Base-by-base conservation (phyloP, 2,113 vertebrate species). In the Hydrolagus affinis region DNA sequence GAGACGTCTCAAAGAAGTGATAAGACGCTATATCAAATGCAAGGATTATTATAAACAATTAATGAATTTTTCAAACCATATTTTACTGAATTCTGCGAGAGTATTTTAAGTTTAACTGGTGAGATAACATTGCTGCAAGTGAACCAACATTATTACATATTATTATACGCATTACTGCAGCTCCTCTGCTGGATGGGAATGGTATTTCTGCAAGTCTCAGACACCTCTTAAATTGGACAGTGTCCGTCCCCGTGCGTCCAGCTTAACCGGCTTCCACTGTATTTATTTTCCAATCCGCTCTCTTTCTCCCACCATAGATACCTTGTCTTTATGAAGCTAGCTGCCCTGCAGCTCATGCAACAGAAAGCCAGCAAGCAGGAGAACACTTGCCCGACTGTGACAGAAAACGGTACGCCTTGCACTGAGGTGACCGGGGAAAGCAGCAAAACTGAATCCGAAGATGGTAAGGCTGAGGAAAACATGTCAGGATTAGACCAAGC, bases 311-410 rank as follows among this genome's bases (percentile, higher is more conserved):
- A 86, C 76, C 44, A 76, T 21, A 99, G 98, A 91, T 98, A 99
- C 90, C 96, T 99, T 12, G 95, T 99, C 85, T 99, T 99, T 91
- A 99, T 99, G 98, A 99, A 99, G 91, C 92, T 98, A 94, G 98
- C 98, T 0, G 98, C 98, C 0, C 89, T 99, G 86, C 98, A 99
- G 92, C 94, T 99, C 64, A 98, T 99, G 97, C 97, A 99, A 89
- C 97, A 98, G 91, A 99, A 99, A 88, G 95, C 96, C 85, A 94
- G 90, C 92, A 95, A 93, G 85, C 93, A 95, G 70, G 92, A 92
- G 86, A 92, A 85, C 86, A 86, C 90, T 1, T 86, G 87, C 6
- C 85, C 73, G 0, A 86, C 94, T 86, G 70, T 90, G 69, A 85
- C 86, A 0, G 94, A 94, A 86, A 93, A 94, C 0, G 92, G 94